phyloP scores from a whole-genome alignment of 2,113 vertebrate genomes.

The Cinclus mexicanus region DNA sequence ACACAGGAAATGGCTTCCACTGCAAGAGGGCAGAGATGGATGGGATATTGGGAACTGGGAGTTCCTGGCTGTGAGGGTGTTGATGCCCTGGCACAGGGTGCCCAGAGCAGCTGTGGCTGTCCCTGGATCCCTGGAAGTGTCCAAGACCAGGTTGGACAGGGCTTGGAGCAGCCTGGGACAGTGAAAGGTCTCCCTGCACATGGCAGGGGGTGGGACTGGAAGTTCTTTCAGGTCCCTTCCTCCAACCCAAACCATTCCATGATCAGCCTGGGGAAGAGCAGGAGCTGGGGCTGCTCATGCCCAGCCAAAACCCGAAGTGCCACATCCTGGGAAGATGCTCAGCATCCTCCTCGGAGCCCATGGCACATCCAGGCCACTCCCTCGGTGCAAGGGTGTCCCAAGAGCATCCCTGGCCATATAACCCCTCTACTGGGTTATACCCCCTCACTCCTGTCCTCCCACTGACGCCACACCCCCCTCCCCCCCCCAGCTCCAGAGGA shows the following conservation, averaged over 20 bases:
- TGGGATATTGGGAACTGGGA: not conserved
- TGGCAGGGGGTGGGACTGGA: not conserved
- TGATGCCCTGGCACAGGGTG: rapidly evolving
- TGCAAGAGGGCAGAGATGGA: not conserved
- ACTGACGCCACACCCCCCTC: not conserved
- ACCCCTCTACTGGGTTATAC: not conserved
- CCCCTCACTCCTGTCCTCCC: not conserved
- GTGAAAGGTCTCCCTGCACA: not conserved
- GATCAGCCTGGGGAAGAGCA: not conserved
- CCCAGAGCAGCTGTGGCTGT: not conserved
- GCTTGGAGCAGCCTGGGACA: rapidly evolving
- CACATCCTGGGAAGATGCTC: not conserved
- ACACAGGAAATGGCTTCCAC: not conserved
- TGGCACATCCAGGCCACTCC: not conserved
- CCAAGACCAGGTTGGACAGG: rapidly evolving
- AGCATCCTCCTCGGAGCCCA: not conserved
- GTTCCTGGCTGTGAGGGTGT: rapidly evolving
- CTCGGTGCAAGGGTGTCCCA: not conserved
- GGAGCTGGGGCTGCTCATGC: not conserved
- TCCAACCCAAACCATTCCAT: not conserved
- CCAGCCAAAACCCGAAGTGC: not conserved
- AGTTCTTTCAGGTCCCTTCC: rapidly evolving
- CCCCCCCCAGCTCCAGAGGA: not conserved
- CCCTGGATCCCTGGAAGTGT: not conserved
- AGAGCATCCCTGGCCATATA: not conserved